These are phyloP conservation scores for Actenoides hombroni DNA, from an alignment of 2,113 vertebrate genomes.

Conservation along the genomic window DNA sequence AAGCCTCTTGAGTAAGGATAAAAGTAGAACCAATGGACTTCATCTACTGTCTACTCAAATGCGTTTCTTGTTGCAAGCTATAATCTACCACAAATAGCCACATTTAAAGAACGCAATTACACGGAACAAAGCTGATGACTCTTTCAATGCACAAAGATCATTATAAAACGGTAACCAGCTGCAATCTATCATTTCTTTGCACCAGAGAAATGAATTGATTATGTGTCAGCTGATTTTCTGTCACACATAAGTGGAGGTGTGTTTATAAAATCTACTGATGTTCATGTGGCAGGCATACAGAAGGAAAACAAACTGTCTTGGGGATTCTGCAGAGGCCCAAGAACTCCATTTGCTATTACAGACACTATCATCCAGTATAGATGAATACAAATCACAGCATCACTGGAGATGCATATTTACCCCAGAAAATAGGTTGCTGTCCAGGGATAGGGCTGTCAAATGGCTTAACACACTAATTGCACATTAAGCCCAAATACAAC, in stretches of 20 bases:
- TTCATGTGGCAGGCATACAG: neutral
- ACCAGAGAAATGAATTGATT: conserved; percentile 8
- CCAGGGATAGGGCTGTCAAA: neutral
- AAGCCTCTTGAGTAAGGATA: neutral
- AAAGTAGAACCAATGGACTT: conserved; percentile 9
- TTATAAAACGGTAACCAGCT: conserved; percentile 32
- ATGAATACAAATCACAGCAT: neutral
- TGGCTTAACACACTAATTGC: fast-evolving
- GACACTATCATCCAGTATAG: neutral
- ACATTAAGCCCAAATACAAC: neutral
- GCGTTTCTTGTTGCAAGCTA: neutral
- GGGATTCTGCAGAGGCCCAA: neutral
- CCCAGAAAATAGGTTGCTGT: neutral
- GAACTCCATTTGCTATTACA: neutral
- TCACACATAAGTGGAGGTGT: neutral
- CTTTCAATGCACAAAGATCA: conserved; percentile 9
- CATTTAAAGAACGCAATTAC: conserved; percentile 36
- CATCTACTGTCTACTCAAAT: neutral
- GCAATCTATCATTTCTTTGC: conserved; percentile 9
- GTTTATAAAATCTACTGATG: neutral
- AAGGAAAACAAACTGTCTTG: neutral
- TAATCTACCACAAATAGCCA: conserved; percentile 40
- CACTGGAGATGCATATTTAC: neutral
- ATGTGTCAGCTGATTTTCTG: neutral
- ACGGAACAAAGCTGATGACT: conserved; percentile 57